Conservation (phyloP, 2,113 vertebrate species). For the Ploceus nigricollis region DNA sequence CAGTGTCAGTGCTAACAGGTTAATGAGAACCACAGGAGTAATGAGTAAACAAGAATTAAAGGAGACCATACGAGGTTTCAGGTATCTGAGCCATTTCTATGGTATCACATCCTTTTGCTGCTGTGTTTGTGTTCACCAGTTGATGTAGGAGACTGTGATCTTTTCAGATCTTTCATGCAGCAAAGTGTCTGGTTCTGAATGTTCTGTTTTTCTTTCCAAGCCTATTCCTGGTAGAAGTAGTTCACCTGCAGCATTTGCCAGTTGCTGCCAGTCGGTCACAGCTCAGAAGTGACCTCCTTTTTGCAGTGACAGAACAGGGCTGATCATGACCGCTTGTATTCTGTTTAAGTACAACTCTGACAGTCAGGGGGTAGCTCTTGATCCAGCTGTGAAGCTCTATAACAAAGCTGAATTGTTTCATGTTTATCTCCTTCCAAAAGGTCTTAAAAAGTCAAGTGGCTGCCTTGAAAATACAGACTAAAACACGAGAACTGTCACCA, state of each 20-base stretch:
- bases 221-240: not conserved
- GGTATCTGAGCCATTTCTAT: not conserved
- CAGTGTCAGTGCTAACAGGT: not conserved
- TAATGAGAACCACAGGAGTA: not conserved
- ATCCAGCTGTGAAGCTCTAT: not conserved
- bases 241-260: not conserved
- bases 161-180: not conserved
- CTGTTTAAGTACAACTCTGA: not conserved
- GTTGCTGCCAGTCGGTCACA: accelerated
- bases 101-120: not conserved
- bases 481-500: not conserved
- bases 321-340: not conserved
- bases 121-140: not conserved
- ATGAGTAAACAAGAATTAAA: not conserved
- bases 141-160: not conserved
- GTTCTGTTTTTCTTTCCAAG: not conserved
- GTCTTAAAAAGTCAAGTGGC: not conserved
- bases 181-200: not conserved
- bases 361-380: not conserved
- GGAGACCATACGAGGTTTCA: not conserved
- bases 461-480: not conserved
- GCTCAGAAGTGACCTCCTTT: not conserved
- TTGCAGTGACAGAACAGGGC: not conserved
- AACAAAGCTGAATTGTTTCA: not conserved
- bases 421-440: not conserved